Conservation (phyloP, 2,888 invertebrate genomes). For the Orthonychiurus folsomi region DNA sequence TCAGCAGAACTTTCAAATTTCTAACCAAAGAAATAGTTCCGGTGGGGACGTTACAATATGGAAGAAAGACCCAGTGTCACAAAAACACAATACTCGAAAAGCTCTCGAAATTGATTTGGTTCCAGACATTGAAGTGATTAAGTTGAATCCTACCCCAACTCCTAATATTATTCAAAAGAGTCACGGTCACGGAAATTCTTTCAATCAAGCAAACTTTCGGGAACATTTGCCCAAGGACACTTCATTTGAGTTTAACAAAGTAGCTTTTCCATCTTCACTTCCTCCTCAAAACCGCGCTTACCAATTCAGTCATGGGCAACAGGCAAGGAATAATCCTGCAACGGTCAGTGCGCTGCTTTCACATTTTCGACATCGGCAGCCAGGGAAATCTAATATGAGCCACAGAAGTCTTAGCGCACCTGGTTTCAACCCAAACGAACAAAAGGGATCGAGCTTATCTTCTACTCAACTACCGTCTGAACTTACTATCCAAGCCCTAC, state of each 20-base stretch:
- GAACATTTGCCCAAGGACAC: not conserved
- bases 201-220: not conserved
- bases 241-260: not conserved
- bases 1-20: constrained; percentile 32
- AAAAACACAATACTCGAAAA: not conserved
- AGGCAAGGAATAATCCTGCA: not conserved
- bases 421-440: not conserved
- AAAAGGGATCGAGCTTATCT: not conserved
- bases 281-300: not conserved
- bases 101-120: not conserved
- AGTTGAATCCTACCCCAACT: constrained; percentile 1
- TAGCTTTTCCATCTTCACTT: not conserved
- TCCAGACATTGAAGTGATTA: constrained; percentile 16
- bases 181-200: too few species aligned
- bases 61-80: constrained; percentile 7
- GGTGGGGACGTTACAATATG: constrained; percentile 34
- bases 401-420: too few species aligned
- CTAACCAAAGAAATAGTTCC: constrained; percentile 27
- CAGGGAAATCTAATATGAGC: not conserved
- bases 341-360: not conserved
- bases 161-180: not conserved
- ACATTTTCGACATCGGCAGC: not conserved
- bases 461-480: not conserved
- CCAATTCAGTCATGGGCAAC: not conserved
- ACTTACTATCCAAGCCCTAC: not conserved